Evolutionary conservation across 2,888 invertebrate species (phyloP).

Genomic region (Campaea margaritaria): DNA sequence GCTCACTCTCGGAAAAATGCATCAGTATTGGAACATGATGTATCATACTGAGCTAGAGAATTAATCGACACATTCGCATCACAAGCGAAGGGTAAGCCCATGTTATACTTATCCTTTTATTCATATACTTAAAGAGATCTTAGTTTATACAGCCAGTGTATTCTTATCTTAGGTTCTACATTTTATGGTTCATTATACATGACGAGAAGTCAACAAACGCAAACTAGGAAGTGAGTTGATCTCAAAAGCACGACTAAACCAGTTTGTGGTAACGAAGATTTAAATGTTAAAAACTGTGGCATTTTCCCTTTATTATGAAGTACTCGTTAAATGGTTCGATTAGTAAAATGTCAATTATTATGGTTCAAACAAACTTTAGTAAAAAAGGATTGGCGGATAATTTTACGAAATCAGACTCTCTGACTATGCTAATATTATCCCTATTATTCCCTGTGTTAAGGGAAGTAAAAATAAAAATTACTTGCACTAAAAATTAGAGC

Average conservation of each 20-base stretch:
- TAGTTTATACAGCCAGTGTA: constrained; percentile 3
- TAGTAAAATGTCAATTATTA: not conserved
- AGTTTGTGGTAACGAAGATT: constrained; percentile 48
- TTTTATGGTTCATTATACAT: constrained; percentile 22
- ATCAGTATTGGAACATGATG: no score
- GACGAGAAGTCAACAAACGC: constrained; percentile 35
- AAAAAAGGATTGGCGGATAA: not conserved
- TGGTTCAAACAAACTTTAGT: not conserved
- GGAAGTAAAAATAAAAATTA: not conserved
- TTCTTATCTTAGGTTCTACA: constrained; percentile 7
- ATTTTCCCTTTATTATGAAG: constrained; percentile 43
- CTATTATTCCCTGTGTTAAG: no score
- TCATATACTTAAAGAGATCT: no score
- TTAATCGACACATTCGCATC: no score
- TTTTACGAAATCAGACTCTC: no score
- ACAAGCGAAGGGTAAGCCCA: no score
- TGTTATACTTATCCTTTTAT: no score
- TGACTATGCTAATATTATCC: no score
- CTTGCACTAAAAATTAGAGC: no score
- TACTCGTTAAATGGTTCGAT: constrained; percentile 10
- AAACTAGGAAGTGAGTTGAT: constrained; percentile 51
- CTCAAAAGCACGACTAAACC: constrained; percentile 46
- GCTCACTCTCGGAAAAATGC: no score
- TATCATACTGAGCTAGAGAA: no score
- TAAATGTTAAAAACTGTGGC: constrained; percentile 52